phyloP scores from a whole-genome alignment of 2,888 invertebrate genomes.

The Dynastes maya region DNA sequence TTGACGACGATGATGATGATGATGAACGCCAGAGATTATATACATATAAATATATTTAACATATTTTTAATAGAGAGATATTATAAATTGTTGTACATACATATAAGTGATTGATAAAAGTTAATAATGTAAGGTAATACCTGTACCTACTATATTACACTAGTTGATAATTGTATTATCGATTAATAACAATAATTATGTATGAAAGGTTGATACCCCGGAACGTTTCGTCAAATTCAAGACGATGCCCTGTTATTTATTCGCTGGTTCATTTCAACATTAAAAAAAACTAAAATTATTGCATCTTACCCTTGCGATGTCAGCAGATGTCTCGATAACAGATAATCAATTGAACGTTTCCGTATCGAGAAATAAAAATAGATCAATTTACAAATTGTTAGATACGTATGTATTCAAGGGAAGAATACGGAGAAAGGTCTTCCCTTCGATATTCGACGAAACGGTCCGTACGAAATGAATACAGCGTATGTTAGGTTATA shows the following conservation, averaged over 20 bases:
- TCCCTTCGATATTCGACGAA: background rate
- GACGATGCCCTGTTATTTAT: background rate
- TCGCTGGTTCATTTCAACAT: too few species aligned
- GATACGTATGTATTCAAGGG: too few species aligned
- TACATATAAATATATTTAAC: conserved; percentile 71
- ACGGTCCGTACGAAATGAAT: background rate
- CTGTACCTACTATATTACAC: conserved; percentile 19
- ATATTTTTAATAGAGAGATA: conserved; percentile 72
- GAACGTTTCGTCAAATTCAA: background rate
- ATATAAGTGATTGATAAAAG: conserved; percentile 55
- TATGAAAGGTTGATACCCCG: background rate
- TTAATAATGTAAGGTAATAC: conserved; percentile 58
- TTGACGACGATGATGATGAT: too few species aligned
- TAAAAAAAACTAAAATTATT: too few species aligned
- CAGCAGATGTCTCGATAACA: too few species aligned
- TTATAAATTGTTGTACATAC: conserved; percentile 67
- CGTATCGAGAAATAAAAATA: too few species aligned
- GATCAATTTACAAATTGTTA: too few species aligned
- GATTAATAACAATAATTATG: background rate
- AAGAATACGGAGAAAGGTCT: too few species aligned
- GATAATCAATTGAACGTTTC: too few species aligned
- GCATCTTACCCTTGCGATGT: too few species aligned
- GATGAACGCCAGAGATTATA: conserved; percentile 71
- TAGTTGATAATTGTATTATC: conserved; percentile 16
- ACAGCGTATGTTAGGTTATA: background rate